Percentiles rank a stretch among this genome's conserved stretches.
Evolutionary conservation across 1,140 invertebrate genomes (phyloP).

Genomic region (Drosophila auraria): DNA sequence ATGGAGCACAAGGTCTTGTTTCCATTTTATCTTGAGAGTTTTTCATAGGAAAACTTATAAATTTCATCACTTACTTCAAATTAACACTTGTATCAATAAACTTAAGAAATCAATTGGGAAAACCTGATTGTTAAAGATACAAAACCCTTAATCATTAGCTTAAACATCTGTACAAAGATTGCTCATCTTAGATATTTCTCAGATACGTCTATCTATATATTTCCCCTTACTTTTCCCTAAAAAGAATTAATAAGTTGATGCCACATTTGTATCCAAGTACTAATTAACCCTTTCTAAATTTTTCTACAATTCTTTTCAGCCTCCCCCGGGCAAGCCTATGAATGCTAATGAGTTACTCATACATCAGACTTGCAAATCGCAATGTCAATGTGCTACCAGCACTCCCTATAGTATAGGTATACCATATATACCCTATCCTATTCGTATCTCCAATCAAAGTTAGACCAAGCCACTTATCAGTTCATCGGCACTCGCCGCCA

Average conservation of each 20-base stretch:
- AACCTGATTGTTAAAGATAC: too few species aligned
- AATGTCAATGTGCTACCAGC: slow-evolving; percentile 58
- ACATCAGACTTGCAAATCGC: slow-evolving; percentile 44
- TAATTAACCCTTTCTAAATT: not conserved
- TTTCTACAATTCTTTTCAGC: slow-evolving; percentile 6
- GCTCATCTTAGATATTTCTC: too few species aligned
- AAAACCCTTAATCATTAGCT: too few species aligned
- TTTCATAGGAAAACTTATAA: too few species aligned
- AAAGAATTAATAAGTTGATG: not conserved
- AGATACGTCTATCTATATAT: too few species aligned
- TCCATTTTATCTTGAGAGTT: not conserved
- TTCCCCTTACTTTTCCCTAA: too few species aligned
- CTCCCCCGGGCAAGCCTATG: not conserved
- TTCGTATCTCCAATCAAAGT: slow-evolving; percentile 39
- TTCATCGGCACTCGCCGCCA: slow-evolving; percentile 36
- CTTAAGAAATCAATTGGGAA: too few species aligned
- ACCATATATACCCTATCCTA: not conserved
- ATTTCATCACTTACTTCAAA: too few species aligned
- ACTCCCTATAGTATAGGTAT: not conserved
- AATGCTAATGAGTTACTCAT: slow-evolving; percentile 46
- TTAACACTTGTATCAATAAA: too few species aligned
- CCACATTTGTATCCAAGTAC: slow-evolving; percentile 6
- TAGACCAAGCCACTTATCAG: slow-evolving; percentile 42
- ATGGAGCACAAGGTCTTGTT: not conserved
- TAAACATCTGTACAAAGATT: too few species aligned